Evolutionary conservation across 2,113 vertebrate species (phyloP).

Genomic region (Podarcis raffonei): DNA sequence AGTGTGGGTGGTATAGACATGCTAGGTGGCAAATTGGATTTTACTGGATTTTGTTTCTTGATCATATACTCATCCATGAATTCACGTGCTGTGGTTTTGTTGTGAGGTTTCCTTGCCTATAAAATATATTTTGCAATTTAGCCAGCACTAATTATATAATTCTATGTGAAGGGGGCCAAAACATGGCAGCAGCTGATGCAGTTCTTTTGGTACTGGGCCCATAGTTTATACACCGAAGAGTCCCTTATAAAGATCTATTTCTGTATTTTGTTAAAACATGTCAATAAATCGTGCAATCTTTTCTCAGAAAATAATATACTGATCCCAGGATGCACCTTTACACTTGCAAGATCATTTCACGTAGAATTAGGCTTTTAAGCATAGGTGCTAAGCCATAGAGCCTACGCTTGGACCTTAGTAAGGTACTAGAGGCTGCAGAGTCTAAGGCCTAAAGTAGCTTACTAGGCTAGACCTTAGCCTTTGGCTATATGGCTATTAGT

Average conservation of each 20-base stretch:
- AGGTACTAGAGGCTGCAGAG: no score
- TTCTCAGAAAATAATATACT: not conserved
- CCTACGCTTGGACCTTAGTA: no score
- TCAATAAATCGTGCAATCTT: constrained; percentile 11
- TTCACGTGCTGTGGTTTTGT: not conserved
- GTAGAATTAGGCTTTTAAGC: no score
- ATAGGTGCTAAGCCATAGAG: no score
- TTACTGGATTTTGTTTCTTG: not conserved
- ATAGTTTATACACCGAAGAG: not conserved
- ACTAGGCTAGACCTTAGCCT: no score
- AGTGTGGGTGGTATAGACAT: not conserved
- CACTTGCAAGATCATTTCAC: not conserved
- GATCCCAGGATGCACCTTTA: not conserved
- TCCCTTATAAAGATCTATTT: not conserved
- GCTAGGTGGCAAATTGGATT: not conserved
- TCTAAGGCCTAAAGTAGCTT: no score
- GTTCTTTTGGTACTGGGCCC: not conserved
- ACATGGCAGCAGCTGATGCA: not conserved
- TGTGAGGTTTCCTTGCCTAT: not conserved
- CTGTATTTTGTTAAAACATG: constrained; percentile 19
- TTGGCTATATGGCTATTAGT: no score
- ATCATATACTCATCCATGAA: not conserved
- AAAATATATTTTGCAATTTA: not conserved
- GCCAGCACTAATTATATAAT: not conserved
- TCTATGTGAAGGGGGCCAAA: not conserved